Evolutionary conservation across 2,888 invertebrate genomes (phyloP).

Genomic region (Dichetophora obliterata): DNA sequence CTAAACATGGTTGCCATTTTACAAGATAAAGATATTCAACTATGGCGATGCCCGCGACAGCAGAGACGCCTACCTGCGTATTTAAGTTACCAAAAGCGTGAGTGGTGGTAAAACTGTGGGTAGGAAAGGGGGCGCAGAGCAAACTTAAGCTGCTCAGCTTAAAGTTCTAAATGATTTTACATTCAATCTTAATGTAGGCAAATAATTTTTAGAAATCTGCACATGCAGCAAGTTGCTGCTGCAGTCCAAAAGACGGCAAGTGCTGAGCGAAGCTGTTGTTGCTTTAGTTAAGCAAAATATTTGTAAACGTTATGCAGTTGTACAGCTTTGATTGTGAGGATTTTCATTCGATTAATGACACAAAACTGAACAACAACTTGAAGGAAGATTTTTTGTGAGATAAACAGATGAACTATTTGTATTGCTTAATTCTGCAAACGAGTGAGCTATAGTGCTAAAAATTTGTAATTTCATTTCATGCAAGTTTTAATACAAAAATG

Average conservation of each 20-base stretch:
- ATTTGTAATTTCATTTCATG: too few species aligned
- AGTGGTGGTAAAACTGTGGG: neutral
- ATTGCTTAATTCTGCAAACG: too few species aligned
- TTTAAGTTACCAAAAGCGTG: neutral
- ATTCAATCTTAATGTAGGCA: constrained; percentile 19
- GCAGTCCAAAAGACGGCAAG: neutral
- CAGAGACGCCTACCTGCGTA: constrained; percentile 12
- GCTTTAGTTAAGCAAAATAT: neutral
- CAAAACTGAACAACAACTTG: too few species aligned
- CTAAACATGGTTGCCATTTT: neutral
- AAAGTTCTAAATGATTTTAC: constrained; percentile 18
- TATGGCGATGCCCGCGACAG: constrained; percentile 3
- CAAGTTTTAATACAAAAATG: too few species aligned
- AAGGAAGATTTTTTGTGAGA: too few species aligned
- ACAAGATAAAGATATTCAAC: constrained; percentile 34
- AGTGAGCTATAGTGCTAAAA: too few species aligned
- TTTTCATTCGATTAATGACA: too few species aligned
- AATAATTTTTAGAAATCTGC: neutral
- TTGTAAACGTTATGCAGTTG: neutral
- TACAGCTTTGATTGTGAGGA: too few species aligned
- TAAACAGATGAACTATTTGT: too few species aligned
- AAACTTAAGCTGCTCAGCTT: too few species aligned
- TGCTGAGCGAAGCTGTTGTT: neutral
- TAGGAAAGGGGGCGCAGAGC: too few species aligned
- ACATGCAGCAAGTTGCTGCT: constrained; percentile 7